These are phyloP conservation scores for Prionace glauca DNA, from an alignment of 2,797 vertebrate genomes.

Conservation along the genomic window DNA sequence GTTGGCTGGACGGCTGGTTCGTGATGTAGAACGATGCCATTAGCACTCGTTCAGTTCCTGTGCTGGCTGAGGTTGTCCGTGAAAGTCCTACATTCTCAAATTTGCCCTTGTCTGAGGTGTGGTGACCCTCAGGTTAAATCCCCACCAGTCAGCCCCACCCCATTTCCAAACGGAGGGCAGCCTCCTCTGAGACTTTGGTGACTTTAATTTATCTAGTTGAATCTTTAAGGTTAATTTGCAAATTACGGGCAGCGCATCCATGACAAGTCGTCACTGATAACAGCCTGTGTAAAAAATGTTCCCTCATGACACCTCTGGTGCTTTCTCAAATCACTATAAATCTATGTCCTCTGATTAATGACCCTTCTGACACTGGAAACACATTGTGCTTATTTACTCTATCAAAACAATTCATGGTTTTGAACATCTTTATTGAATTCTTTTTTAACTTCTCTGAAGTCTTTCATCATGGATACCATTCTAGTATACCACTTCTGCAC, in stretches of 20 bases:
- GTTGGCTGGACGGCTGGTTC: no score
- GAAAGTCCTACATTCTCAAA: no score
- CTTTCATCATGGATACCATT: background rate
- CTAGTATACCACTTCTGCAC: background rate
- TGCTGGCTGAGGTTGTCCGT: no score
- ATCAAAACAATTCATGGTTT: background rate
- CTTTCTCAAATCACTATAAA: background rate
- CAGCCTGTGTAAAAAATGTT: background rate
- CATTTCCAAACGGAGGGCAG: no score
- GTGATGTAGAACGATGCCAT: no score
- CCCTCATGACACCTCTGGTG: background rate
- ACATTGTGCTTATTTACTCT: background rate
- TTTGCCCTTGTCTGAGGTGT: no score
- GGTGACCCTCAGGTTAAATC: no score
- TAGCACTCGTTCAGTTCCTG: no score
- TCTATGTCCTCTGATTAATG: background rate
- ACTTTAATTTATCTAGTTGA: background rate
- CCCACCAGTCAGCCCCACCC: no score
- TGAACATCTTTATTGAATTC: background rate
- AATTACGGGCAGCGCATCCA: no score
- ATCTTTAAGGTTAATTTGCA: background rate
- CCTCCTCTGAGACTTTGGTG: no score
- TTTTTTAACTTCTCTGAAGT: background rate
- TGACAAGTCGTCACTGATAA: background rate
- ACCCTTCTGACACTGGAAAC: background rate